These are phyloP conservation scores for Hippopotamyrus pictus DNA, from an alignment of 2,797 vertebrate species.

Conservation along the genomic window DNA sequence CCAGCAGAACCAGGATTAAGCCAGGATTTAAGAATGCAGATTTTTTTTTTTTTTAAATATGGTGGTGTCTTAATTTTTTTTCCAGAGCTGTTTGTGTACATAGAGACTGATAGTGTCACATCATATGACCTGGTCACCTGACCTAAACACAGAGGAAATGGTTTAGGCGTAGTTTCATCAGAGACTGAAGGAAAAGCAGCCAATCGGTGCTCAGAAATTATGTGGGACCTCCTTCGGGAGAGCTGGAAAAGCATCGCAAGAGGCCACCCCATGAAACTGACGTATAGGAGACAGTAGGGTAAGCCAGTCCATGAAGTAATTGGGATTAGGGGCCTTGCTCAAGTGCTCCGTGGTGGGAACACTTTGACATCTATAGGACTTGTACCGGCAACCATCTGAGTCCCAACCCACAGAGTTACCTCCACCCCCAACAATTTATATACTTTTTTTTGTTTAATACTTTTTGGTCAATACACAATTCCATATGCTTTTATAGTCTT, in stretches of 20 bases:
- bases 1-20: too few relatives aligned
- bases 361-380: background rate
- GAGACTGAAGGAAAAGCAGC: background rate
- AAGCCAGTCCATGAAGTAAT: background rate
- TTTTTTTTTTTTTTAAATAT: background rate
- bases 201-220: background rate
- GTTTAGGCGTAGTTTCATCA: background rate
- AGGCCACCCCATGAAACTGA: background rate
- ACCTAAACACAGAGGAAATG: background rate
- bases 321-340: background rate
- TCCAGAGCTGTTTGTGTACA: background rate
- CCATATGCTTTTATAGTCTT: background rate
- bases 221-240: background rate
- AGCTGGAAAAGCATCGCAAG: background rate
- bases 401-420: background rate
- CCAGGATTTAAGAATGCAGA: too few relatives aligned
- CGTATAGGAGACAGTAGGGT: background rate
- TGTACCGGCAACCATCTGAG: background rate
- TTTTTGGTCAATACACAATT: background rate
- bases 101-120: background rate
- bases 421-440: background rate
- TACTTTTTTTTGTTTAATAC: background rate
- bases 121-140: background rate
- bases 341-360: background rate
- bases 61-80: background rate